A percentile compares a stretch with the other conserved stretches of the same genome.
These are phyloP conservation scores for Hermetia illucens DNA, from an alignment of 1,140 invertebrate genomes.

Conservation along the genomic window DNA sequence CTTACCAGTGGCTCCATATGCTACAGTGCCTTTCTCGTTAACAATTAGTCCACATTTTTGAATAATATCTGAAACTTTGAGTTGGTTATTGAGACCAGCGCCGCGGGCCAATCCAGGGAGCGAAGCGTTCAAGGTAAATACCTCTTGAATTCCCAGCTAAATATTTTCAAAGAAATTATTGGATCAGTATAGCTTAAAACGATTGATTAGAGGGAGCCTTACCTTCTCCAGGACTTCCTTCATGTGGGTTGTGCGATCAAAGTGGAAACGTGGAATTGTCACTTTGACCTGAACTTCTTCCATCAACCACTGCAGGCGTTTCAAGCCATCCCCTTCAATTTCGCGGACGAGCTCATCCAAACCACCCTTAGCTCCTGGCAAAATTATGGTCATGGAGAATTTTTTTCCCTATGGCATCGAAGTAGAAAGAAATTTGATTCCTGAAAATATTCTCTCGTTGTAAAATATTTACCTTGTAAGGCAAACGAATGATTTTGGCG, in stretches of 20 bases:
- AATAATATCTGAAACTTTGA: constrained; percentile 55
- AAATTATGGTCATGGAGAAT: constrained; percentile 53
- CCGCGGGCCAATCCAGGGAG: constrained; percentile 46
- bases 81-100: constrained; percentile 29
- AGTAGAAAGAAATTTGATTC: constrained; percentile 9
- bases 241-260: constrained; percentile 49
- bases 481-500: constrained; percentile 61
- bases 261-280: constrained; percentile 60
- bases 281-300: constrained; percentile 43
- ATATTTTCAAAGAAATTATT: constrained; percentile 5
- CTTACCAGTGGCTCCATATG: constrained; percentile 52
- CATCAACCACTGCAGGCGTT: constrained; percentile 40
- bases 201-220: constrained; percentile 10
- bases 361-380: constrained; percentile 48
- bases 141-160: constrained; percentile 51
- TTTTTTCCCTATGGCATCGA: constrained; percentile 52
- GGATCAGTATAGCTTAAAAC: background rate
- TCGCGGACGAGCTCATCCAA: constrained; percentile 40
- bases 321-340: constrained; percentile 38
- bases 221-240: constrained; percentile 46
- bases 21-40: constrained; percentile 67
- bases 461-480: constrained; percentile 48
- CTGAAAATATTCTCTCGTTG: background rate
- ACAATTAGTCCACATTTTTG: constrained; percentile 74
- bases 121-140: constrained; percentile 52